These are phyloP conservation scores for Luperina testacea DNA, from an alignment of 2,888 invertebrate species.

Conservation along the genomic window DNA sequence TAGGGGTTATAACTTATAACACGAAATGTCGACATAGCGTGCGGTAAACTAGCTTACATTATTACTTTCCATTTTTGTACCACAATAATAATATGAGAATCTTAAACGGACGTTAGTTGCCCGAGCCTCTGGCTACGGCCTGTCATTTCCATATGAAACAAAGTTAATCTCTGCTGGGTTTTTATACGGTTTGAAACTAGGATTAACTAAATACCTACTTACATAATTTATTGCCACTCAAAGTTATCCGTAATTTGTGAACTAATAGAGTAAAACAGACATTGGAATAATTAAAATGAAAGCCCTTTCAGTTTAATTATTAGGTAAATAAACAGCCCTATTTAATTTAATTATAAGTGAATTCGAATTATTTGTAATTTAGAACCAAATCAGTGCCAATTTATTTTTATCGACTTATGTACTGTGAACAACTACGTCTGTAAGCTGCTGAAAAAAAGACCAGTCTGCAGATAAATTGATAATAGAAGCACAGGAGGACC, in stretches of 20 bases:
- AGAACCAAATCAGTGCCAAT: neutral
- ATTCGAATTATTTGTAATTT: neutral
- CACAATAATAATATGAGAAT: constrained; percentile 38
- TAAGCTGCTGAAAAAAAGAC: neutral
- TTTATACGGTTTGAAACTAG: constrained; percentile 29
- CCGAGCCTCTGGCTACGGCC: constrained; percentile 3
- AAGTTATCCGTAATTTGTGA: constrained; percentile 16
- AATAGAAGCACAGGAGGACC: neutral
- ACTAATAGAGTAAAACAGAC: neutral
- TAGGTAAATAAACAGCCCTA: neutral
- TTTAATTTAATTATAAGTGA: neutral
- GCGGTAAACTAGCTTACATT: constrained; percentile 54
- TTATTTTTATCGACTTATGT: neutral
- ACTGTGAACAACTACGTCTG: neutral
- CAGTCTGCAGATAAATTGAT: neutral
- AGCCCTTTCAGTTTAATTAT: neutral
- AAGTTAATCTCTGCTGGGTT: constrained; percentile 25
- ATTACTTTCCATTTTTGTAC: constrained; percentile 52
- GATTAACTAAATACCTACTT: constrained; percentile 5
- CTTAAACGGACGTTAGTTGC: constrained; percentile 32
- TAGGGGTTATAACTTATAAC: constrained; percentile 65
- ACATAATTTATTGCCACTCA: constrained; percentile 16
- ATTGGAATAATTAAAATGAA: constrained; percentile 17
- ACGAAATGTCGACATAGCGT: constrained; percentile 65
- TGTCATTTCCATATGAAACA: constrained; percentile 44